Conservation (phyloP, 2,888 invertebrate genomes). For the Limnephilus lunatus region DNA sequence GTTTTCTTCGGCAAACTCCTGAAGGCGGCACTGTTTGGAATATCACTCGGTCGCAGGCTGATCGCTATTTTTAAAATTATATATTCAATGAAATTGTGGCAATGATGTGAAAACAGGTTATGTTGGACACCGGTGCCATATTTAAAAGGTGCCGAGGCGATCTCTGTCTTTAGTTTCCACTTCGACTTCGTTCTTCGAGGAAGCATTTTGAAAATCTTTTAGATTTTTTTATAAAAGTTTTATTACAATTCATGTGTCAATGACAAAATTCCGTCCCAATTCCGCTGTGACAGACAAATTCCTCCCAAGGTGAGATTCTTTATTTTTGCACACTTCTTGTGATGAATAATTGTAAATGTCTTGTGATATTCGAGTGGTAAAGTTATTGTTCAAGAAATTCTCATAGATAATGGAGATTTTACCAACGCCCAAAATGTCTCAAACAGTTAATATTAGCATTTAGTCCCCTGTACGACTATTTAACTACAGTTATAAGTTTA, state of each 20-base stretch:
- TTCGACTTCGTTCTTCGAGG: slow-evolving; percentile 28
- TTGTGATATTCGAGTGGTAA: background rate
- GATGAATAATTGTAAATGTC: background rate
- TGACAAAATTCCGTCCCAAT: slow-evolving; percentile 78
- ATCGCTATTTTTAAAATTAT: slow-evolving; percentile 58
- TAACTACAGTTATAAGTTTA: background rate
- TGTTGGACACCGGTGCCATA: background rate
- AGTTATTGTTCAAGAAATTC: background rate
- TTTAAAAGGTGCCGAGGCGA: slow-evolving; percentile 49
- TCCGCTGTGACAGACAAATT: slow-evolving; percentile 77
- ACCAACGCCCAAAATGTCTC: background rate
- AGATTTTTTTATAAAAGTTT: slow-evolving; percentile 43
- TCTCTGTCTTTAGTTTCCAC: slow-evolving; percentile 6
- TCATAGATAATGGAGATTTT: background rate
- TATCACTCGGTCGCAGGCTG: slow-evolving; percentile 62
- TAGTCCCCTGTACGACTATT: background rate
- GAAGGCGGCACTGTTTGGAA: slow-evolving; percentile 67
- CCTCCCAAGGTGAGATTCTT: slow-evolving; percentile 73
- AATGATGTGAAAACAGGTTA: slow-evolving; percentile 53
- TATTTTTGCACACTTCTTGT: background rate
- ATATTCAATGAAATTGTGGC: slow-evolving; percentile 58
- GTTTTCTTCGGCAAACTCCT: background rate
- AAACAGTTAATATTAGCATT: background rate
- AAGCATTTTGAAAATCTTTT: slow-evolving; percentile 40
- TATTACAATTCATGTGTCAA: slow-evolving; percentile 73